Evolutionary conservation across 2,797 vertebrate genomes (phyloP), one percentile per base, ranked within the genome.

Genomic region (Telmatherina bonti): DNA sequence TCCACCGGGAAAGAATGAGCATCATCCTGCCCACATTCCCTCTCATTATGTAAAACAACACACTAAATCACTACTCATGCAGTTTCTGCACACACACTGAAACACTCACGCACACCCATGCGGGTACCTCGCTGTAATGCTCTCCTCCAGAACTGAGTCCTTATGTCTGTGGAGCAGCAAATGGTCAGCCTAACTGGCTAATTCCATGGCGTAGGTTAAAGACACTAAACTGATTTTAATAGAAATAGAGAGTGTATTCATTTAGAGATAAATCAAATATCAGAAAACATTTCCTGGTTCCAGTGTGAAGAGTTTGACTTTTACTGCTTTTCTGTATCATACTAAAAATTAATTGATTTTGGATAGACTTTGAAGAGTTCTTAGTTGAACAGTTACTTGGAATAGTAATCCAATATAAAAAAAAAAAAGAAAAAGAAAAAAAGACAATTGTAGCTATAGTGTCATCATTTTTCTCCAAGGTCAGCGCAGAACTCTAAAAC

Each of bases 141-240:
- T 89, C 93, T 92, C 82, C 94, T 94, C 94, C 94, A 95, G 89
- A 95, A 95, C 64, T 84, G 93, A 90, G 92, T 95, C 88, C 94
- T 94, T 82, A 94, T 88, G 88, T 95, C 95, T 95, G 94, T 79
- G 63, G 85, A 87, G 82, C 74, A 91, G 83, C 79, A 91, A 35
- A 89, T 9, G n/a, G 72, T 88, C 78, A 89, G 61, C 72, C 70
- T 68, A 38, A 33, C 73, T 24, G 26, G 45, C 79, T 78, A 68
- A 51, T 63, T 29, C 49, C 8, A 16, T 5, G 15, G 12, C 20
- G 3, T 66, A 54, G 62, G 38, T 1, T n/a, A 72, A 9, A 52
- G 33, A 70, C 68, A 62, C 67, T 54, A 0, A 65, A 58, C 31
- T 53, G 1, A 54, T 52, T 27, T 58, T 36, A 54, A 43, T 27